Conservation (phyloP, 2,888 invertebrate genomes). For the Ochlodes sylvanus region DNA sequence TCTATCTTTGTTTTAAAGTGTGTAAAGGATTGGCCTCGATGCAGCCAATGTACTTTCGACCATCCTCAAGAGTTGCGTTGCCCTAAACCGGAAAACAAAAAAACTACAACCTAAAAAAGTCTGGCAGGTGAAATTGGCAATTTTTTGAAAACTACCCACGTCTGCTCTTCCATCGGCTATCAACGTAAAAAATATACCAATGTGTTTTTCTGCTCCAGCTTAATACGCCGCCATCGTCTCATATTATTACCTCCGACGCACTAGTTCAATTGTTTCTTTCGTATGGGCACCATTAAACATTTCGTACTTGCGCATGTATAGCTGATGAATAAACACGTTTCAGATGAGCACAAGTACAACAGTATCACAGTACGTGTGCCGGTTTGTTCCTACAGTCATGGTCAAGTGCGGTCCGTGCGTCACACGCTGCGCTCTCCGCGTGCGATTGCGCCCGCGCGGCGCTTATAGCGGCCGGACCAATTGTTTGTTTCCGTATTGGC, state of each 20-base stretch:
- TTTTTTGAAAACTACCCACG: no score
- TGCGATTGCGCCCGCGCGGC: not conserved
- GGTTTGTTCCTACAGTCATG: constrained; percentile 24
- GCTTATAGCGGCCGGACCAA: constrained; percentile 22
- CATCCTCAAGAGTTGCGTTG: no score
- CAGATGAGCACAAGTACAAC: not conserved
- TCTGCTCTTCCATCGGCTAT: no score
- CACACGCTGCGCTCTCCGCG: constrained; percentile 8
- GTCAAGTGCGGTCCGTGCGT: constrained; percentile 24
- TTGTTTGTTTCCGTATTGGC: constrained; percentile 25
- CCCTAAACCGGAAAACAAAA: no score
- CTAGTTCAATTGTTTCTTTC: constrained; percentile 16
- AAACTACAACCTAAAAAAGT: no score
- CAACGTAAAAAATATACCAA: not conserved
- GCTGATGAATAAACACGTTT: constrained; percentile 6
- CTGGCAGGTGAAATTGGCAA: no score
- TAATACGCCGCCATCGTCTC: not conserved
- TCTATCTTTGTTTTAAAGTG: no score
- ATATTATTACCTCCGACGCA: no score
- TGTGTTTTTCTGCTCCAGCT: not conserved
- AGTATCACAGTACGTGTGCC: not conserved
- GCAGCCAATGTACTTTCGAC: no score
- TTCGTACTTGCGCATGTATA: not conserved
- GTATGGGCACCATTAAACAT: constrained; percentile 6
- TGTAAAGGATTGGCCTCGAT: no score